Evolutionary conservation across 2,888 invertebrate species (phyloP).

Genomic region (Clanis bilineata): DNA sequence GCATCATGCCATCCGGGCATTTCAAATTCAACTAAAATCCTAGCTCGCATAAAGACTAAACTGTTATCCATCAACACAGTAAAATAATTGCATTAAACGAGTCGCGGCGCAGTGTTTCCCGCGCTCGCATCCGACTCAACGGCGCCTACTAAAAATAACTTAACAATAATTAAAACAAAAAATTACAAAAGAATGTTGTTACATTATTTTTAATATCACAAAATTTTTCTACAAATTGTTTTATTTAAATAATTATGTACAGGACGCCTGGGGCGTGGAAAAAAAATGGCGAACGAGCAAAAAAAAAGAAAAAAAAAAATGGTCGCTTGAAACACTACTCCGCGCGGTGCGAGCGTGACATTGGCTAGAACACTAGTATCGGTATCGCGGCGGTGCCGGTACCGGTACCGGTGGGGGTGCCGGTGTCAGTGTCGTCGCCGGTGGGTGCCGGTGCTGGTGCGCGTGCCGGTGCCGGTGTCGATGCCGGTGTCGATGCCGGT

Average conservation of each 20-base stretch:
- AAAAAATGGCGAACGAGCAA: slow-evolving; percentile 16
- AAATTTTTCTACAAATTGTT: slow-evolving; percentile 31
- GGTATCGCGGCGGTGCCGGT: slow-evolving; percentile 27
- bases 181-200: slow-evolving; percentile 29
- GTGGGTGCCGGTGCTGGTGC: slow-evolving; percentile 9
- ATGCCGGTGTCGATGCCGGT: slow-evolving; percentile 20
- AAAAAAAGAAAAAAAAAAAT: slow-evolving; percentile 8
- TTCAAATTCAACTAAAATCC: too few species aligned
- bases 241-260: slow-evolving; percentile 27
- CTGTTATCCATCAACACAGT: background rate
- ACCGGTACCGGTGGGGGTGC: slow-evolving; percentile 1
- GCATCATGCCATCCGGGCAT: too few species aligned
- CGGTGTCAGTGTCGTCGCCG: slow-evolving; percentile 21
- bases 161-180: slow-evolving; percentile 28
- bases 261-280: slow-evolving; percentile 24
- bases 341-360: slow-evolving; percentile 5
- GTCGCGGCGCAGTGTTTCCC: slow-evolving; percentile 30
- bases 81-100: slow-evolving; percentile 6
- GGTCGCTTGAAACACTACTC: slow-evolving; percentile 28
- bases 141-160: slow-evolving; percentile 23
- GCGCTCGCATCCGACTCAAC: slow-evolving; percentile 23
- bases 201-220: slow-evolving; percentile 38
- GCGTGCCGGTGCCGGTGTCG: slow-evolving; percentile 17
- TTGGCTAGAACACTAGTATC: slow-evolving; percentile 41
- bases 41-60: slow-evolving; percentile 1